These are phyloP conservation scores for Encarsia formosa DNA, from an alignment of 2,888 invertebrate genomes.

Conservation along the genomic window DNA sequence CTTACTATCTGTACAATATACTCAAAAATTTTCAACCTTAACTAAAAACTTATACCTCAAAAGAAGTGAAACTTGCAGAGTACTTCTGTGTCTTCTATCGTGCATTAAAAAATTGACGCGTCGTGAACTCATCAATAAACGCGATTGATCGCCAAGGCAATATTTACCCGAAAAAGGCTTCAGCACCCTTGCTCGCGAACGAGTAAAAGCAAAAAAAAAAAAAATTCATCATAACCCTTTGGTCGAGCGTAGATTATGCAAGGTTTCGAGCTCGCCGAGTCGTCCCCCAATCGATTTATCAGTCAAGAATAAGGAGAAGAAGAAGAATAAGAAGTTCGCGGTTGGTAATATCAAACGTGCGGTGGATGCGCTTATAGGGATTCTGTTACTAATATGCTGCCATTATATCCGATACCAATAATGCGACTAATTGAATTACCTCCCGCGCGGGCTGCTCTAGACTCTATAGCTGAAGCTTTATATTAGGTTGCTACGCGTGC, in stretches of 20 bases:
- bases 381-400: slow-evolving; percentile 41
- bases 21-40: too few relatives aligned
- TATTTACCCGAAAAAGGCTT: too few relatives aligned
- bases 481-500: slow-evolving; percentile 35
- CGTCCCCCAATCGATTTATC: background rate
- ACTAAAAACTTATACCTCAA: too few relatives aligned
- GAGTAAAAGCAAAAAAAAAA: too few relatives aligned
- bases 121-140: too few relatives aligned
- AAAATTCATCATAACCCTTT: too few relatives aligned
- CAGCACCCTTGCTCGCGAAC: too few relatives aligned
- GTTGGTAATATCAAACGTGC: slow-evolving; percentile 51
- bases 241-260: slow-evolving; percentile 13
- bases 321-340: slow-evolving; percentile 25
- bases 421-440: slow-evolving; percentile 51
- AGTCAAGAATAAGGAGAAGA: background rate
- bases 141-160: too few relatives aligned
- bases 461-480: slow-evolving; percentile 49
- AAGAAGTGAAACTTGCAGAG: too few relatives aligned
- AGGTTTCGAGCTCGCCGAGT: slow-evolving; percentile 17
- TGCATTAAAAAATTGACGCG: too few relatives aligned
- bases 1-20: too few relatives aligned
- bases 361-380: slow-evolving; percentile 46
- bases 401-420: slow-evolving; percentile 53
- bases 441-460: background rate
- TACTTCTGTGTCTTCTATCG: too few relatives aligned